phyloP scores from a whole-genome alignment of 2,113 vertebrate species.

The Trachemys scripta region DNA sequence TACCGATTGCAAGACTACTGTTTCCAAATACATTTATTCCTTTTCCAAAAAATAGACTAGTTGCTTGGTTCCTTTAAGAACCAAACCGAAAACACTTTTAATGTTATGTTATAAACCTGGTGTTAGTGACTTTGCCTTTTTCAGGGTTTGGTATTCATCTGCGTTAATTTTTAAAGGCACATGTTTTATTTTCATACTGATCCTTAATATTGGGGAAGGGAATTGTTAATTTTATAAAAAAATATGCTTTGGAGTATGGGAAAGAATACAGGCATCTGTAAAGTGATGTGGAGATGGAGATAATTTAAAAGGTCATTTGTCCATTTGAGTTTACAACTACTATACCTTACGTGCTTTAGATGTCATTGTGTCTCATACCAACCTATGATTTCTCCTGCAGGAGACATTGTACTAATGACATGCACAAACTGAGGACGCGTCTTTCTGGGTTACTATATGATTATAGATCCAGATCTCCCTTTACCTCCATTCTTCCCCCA shows the following conservation, averaged over 20 bases:
- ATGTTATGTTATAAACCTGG: neutral
- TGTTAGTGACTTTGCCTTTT: neutral
- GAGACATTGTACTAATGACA: neutral
- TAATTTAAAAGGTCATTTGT: neutral
- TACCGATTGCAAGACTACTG: neutral
- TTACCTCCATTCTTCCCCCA: neutral
- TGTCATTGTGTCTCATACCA: neutral
- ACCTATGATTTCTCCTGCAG: neutral
- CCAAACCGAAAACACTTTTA: neutral
- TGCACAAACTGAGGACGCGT: neutral
- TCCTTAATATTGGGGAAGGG: neutral
- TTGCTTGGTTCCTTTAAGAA: neutral
- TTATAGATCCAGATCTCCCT: neutral
- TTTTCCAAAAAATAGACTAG: neutral
- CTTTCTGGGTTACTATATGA: neutral
- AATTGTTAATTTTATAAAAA: too few species aligned
- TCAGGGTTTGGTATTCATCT: neutral
- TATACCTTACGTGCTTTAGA: rapidly evolving
- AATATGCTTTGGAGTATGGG: too few species aligned
- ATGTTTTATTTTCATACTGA: neutral
- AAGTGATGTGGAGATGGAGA: neutral
- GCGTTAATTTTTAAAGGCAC: neutral
- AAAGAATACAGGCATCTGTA: neutral
- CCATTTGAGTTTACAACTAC: neutral
- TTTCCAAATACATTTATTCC: too few species aligned